Evolutionary conservation across 2,113 vertebrate species (phyloP).

Genomic region (Sapayoa aenigma): DNA sequence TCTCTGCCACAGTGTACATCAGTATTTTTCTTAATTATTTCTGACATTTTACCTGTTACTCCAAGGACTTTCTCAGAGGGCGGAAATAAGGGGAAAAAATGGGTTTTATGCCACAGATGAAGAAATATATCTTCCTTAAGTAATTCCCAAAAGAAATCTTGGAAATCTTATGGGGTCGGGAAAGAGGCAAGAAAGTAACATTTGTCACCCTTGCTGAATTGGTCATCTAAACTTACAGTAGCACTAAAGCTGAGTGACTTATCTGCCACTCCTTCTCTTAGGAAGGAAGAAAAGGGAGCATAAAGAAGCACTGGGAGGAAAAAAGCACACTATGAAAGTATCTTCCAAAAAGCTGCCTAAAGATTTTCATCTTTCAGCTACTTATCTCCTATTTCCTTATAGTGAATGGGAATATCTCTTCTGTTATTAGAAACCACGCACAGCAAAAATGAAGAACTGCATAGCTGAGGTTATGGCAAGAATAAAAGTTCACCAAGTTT

Average conservation of each 20-base stretch:
- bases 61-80: constrained; percentile 69
- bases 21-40: constrained; percentile 84
- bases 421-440: background rate
- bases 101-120: constrained; percentile 60
- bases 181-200: constrained; percentile 64
- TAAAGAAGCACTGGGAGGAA: background rate
- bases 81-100: constrained; percentile 69
- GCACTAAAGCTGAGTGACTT: background rate
- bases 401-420: background rate
- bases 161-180: constrained; percentile 55
- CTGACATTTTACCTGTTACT: constrained; percentile 78
- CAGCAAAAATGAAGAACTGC: background rate
- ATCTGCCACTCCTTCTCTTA: background rate
- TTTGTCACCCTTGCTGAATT: constrained; percentile 66
- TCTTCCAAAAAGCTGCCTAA: background rate
- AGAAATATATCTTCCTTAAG: constrained; percentile 78
- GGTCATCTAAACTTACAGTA: constrained; percentile 61
- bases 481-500: background rate
- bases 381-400: background rate
- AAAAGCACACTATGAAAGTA: background rate
- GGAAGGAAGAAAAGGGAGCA: background rate
- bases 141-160: constrained; percentile 76
- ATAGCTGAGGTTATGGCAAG: background rate
- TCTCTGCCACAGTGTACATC: constrained; percentile 67
- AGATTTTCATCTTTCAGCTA: background rate